A percentile compares a stretch with the other conserved stretches of the same genome.
These are phyloP conservation scores for Orientallactaga bullata DNA, from an alignment of 2,113 vertebrate species.

Conservation along the genomic window DNA sequence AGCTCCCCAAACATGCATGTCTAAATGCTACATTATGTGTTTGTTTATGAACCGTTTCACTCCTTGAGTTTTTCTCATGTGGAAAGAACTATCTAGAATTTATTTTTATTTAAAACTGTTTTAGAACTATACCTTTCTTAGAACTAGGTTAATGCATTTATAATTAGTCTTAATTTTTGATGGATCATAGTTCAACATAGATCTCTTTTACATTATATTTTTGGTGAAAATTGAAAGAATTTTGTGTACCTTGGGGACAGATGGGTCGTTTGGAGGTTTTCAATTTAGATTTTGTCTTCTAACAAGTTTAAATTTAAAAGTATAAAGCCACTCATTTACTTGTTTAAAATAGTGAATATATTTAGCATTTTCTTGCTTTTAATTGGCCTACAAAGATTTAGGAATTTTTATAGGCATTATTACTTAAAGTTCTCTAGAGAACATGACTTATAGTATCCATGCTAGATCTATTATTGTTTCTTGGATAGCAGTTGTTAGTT, in stretches of 20 bases:
- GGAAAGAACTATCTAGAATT: background rate
- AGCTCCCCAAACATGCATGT: slow-evolving; percentile 55
- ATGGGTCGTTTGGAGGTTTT: background rate
- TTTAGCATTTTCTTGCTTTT: background rate
- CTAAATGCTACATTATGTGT: background rate
- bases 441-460: background rate
- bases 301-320: slow-evolving; percentile 32
- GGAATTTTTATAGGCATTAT: background rate
- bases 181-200: background rate
- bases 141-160: background rate
- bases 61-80: background rate
- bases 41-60: background rate
- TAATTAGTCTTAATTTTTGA: background rate
- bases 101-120: slow-evolving; percentile 22
- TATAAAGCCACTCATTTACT: background rate
- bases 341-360: slow-evolving; percentile 20
- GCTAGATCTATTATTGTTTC: slow-evolving; percentile 3
- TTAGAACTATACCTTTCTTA: slow-evolving; percentile 21
- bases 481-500: background rate
- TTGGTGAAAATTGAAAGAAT: background rate
- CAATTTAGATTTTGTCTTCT: slow-evolving; percentile 19
- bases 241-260: background rate
- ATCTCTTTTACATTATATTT: background rate
- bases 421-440: background rate
- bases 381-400: no score